Evolutionary conservation across 2,888 invertebrate genomes (phyloP).

Genomic region (Archaeoteleia sp.): DNA sequence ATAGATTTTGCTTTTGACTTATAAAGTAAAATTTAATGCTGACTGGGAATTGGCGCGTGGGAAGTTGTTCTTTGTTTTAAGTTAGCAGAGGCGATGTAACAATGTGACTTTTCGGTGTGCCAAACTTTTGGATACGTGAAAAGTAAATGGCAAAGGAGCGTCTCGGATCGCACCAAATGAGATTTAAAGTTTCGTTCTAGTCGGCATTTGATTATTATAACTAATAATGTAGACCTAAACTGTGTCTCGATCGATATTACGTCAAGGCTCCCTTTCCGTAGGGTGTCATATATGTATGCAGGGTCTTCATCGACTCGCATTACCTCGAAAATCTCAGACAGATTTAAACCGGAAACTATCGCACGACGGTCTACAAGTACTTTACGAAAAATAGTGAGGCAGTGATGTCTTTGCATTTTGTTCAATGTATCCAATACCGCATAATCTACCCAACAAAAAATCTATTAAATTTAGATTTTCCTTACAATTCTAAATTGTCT

Average conservation of each 20-base stretch:
- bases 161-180: not conserved
- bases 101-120: conserved; percentile 8
- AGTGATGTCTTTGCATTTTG: too few relatives aligned
- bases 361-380: too few relatives aligned
- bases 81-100: conserved; percentile 6
- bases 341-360: conserved; percentile 17
- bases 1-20: conserved; percentile 19
- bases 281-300: conserved; percentile 3
- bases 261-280: conserved; percentile 15
- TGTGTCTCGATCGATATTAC: conserved; percentile 17
- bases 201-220: conserved; percentile 12
- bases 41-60: conserved; percentile 14
- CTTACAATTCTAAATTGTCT: too few relatives aligned
- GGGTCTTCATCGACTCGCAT: conserved; percentile 44
- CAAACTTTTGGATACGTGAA: not conserved
- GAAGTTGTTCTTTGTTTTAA: conserved; percentile 21
- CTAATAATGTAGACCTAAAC: conserved; percentile 17
- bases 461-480: too few relatives aligned
- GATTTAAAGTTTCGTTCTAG: too few relatives aligned
- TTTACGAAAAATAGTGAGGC: too few relatives aligned
- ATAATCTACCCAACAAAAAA: too few relatives aligned
- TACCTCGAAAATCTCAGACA: conserved; percentile 34
- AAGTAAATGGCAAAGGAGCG: not conserved
- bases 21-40: conserved; percentile 23
- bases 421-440: too few relatives aligned